Percentiles rank a stretch among this genome's conserved stretches.
phyloP scores from a whole-genome alignment of 2,888 invertebrate genomes.

The Morpho deidamia region DNA sequence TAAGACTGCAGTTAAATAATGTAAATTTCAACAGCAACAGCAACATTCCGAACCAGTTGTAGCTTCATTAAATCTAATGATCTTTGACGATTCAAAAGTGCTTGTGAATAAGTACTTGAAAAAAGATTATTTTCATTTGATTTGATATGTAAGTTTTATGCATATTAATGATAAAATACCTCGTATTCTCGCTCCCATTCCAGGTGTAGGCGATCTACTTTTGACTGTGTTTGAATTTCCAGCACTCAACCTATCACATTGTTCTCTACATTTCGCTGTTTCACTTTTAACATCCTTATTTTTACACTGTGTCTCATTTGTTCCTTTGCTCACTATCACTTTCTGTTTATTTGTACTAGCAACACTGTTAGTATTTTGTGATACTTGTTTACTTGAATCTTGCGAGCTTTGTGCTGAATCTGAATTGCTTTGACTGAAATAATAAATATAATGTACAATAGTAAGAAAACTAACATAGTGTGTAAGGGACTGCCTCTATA shows the following conservation, averaged over 20 bases:
- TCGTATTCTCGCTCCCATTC: slow-evolving; percentile 7
- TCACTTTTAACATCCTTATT: slow-evolving; percentile 4
- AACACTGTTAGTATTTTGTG: background rate
- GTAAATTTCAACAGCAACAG: too few relatives aligned
- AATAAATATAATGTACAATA: background rate
- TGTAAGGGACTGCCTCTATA: background rate
- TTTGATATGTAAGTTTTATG: too few relatives aligned
- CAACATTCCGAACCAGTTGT: too few relatives aligned
- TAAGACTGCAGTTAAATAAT: too few relatives aligned
- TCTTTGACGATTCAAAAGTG: too few relatives aligned
- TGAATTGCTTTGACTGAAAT: slow-evolving; percentile 1
- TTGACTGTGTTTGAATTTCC: background rate
- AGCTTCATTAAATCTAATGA: too few relatives aligned
- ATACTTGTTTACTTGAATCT: background rate
- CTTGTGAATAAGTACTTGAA: too few relatives aligned
- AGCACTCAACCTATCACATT: background rate
- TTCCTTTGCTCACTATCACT: background rate
- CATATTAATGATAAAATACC: background rate
- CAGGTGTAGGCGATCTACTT: slow-evolving; percentile 1
- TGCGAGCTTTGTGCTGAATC: background rate
- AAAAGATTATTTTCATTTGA: too few relatives aligned
- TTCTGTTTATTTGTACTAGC: background rate
- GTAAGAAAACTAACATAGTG: background rate
- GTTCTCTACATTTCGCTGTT: background rate
- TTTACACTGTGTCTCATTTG: slow-evolving; percentile 5